These are phyloP conservation scores for Xenopus borealis DNA, from an alignment of 2,113 vertebrate species.

Conservation along the genomic window DNA sequence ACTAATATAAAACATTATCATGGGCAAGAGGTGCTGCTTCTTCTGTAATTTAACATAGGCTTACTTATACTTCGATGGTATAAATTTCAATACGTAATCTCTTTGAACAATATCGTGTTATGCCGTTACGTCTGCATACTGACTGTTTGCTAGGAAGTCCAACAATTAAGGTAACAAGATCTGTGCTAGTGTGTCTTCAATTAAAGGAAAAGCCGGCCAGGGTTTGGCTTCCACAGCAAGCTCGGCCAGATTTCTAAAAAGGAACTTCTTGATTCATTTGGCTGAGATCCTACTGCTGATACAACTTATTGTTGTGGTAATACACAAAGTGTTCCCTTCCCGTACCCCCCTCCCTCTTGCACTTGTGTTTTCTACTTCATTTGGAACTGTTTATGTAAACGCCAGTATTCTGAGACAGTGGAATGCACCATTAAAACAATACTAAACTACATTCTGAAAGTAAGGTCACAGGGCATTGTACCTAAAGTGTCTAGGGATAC, in stretches of 20 bases:
- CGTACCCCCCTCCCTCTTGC: background rate
- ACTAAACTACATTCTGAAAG: background rate
- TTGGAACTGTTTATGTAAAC: constrained; percentile 38
- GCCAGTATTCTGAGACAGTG: background rate
- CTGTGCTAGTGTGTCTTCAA: constrained; percentile 39
- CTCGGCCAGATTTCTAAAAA: constrained; percentile 43
- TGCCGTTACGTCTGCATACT: no score
- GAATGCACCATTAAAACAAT: constrained; percentile 25
- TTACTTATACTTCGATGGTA: no score
- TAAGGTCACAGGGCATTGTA: background rate
- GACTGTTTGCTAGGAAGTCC: background rate
- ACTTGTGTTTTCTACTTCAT: constrained; percentile 12
- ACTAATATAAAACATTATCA: no score
- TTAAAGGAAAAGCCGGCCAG: constrained; percentile 44
- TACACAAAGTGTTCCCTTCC: constrained; percentile 53
- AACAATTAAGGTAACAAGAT: constrained; percentile 36
- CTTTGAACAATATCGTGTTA: no score
- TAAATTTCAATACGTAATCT: no score
- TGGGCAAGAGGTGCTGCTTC: no score
- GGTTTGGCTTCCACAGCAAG: constrained; percentile 39
- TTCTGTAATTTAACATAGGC: no score
- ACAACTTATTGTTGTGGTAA: constrained; percentile 57
- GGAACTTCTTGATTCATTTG: constrained; percentile 44
- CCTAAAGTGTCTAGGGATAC: background rate
- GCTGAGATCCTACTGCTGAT: constrained; percentile 53